Percentiles rank a stretch among this genome's conserved stretches.
Evolutionary conservation across 2,888 invertebrate genomes (phyloP).

Genomic region (Acanthosepion lycidas): DNA sequence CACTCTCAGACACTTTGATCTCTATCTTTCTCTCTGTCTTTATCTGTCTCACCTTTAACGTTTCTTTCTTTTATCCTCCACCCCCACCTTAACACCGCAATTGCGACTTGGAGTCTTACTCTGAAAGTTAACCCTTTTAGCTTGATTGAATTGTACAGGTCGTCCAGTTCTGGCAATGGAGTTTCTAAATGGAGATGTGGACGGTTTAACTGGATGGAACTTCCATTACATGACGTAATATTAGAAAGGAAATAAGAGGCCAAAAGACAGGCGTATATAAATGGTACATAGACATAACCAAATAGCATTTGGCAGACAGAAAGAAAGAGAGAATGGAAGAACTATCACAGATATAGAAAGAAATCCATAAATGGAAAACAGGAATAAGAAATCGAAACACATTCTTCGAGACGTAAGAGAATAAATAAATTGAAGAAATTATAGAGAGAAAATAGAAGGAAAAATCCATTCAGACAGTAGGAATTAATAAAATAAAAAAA

Average conservation of each 20-base stretch:
- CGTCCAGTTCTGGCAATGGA: neutral
- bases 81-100: neutral
- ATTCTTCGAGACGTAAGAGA: too few relatives aligned
- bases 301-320: neutral
- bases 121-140: neutral
- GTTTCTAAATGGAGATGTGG: neutral
- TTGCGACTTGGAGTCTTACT: neutral
- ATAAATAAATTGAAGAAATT: too few relatives aligned
- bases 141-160: conserved; percentile 21
- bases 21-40: neutral
- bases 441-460: too few relatives aligned
- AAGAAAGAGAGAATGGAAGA: too few relatives aligned
- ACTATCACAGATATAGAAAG: too few relatives aligned
- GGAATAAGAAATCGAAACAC: too few relatives aligned
- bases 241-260: neutral
- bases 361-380: too few relatives aligned
- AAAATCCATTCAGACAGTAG: too few relatives aligned
- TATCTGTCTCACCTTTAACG: neutral
- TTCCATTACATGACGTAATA: neutral
- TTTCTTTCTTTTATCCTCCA: neutral
- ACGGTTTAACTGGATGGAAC: neutral
- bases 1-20: neutral
- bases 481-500: too few relatives aligned
- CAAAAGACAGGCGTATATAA: neutral
- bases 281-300: neutral